A percentile compares a stretch with the other conserved stretches of the same genome.
These are phyloP conservation scores for Caenorhabditis wallacei DNA, from an alignment of 2,888 invertebrate genomes.

Conservation along the genomic window DNA sequence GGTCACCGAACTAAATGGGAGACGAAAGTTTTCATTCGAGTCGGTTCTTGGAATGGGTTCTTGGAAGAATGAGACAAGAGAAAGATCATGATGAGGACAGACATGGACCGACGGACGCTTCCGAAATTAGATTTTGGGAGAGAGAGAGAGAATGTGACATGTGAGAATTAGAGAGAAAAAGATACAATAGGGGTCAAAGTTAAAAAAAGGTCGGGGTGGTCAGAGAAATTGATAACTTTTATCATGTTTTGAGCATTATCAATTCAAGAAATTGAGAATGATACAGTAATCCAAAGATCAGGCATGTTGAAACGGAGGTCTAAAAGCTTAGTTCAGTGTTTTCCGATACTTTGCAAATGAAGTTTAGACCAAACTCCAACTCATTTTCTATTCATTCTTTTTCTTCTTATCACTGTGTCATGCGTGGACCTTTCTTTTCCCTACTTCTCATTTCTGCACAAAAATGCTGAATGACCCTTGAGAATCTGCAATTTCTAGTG, in stretches of 20 bases:
- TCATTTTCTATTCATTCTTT: conserved; percentile 32
- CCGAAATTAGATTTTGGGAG: conserved; percentile 36
- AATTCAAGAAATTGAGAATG: no score
- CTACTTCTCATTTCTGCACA: conserved; percentile 13
- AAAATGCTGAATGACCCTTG: conserved; percentile 58
- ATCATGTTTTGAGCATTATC: no score
- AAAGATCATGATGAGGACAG: conserved; percentile 42
- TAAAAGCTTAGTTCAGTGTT: not conserved
- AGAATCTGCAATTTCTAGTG: conserved; percentile 55
- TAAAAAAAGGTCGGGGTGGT: conserved; percentile 1
- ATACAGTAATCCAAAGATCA: no score
- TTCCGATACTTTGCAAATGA: not conserved
- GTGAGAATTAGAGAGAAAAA: conserved; percentile 14
- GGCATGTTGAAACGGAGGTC: no score
- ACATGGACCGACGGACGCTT: not conserved
- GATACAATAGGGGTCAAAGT: conserved; percentile 19
- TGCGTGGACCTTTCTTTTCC: conserved; percentile 21
- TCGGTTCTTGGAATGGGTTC: conserved; percentile 18
- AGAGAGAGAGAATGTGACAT: conserved; percentile 7
- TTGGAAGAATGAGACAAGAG: conserved; percentile 32
- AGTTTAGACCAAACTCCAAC: conserved; percentile 46
- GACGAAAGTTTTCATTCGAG: conserved; percentile 4
- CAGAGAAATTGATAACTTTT: not conserved
- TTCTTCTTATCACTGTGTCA: conserved; percentile 47
- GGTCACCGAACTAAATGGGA: not conserved